Evolutionary conservation across 2,888 invertebrate genomes (phyloP), one percentile per base, ranked within the genome.

Genomic region (Chromoteleia sp.): DNA sequence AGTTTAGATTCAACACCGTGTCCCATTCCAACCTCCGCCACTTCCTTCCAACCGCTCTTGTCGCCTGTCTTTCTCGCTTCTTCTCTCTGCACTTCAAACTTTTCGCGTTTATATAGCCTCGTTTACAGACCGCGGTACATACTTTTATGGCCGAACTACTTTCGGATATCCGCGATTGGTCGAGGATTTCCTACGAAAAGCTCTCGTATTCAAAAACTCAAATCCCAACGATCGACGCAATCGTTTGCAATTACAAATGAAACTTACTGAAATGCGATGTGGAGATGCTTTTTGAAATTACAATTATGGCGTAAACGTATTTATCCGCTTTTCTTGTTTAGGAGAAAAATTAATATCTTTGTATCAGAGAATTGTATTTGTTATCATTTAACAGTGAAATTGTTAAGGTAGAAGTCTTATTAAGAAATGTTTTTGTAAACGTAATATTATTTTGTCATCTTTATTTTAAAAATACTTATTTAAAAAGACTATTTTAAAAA

Each of bases 1-100:
- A 85, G 87, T 87, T 88, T 86, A 85, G 87, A 87, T 86, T 87
- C 86, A 86, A 84, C 82, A 82, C 84, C 61, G 59, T 25, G 63
- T 52, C 73, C 63, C 68, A 50, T 65, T 58, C 59, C 82, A 43
- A 52, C 59, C 25, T 43, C 71, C 68, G 39, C 68, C 61, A 48
- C 67, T 71, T 68, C 74, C 77, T 74, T 74, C 59, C 63, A 41
- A 61, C 65, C 63, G 30, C 70, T 56, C 73, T 63, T 68, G 76
- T 52, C 77, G 48, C 61, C 78, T 79, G 77, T 76, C 81, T 63
- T 71, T 43, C 50, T 52, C 67, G 73, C 52, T 52, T 74, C 52
- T 58, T 59, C 52, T 54, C 56, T 14, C 41, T 63, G 56, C 21
- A 29, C 39, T 61, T 74, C 54, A 54, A 70, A 79, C 63, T 58